phyloP scores from a whole-genome alignment of 2,113 vertebrate genomes.

The Nyctibius bracteatus region DNA sequence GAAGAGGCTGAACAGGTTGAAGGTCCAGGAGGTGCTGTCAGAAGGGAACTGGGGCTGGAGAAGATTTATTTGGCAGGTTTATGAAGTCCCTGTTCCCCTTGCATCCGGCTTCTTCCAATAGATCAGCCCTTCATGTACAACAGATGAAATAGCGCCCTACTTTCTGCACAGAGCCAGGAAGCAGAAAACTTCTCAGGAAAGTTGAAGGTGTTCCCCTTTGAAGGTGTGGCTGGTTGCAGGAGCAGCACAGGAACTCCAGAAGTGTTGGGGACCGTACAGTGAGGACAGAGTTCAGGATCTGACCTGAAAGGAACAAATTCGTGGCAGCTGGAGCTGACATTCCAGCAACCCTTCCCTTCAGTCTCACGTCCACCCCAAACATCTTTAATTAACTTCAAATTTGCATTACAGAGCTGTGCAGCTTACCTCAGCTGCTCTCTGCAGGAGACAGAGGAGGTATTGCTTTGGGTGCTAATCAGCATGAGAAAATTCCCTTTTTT shows the following conservation, averaged over 20 bases:
- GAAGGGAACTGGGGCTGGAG: not conserved
- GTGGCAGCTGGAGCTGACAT: not conserved
- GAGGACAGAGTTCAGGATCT: not conserved
- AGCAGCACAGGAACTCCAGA: not conserved
- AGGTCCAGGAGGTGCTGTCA: not conserved
- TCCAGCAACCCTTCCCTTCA: not conserved
- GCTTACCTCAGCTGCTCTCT: not conserved
- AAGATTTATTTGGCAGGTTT: not conserved
- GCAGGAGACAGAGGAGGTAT: not conserved
- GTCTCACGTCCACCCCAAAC: not conserved
- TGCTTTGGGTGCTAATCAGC: not conserved
- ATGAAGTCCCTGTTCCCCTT: not conserved
- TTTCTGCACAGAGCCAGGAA: not conserved
- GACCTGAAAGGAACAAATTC: not conserved
- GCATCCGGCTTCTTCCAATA: not conserved
- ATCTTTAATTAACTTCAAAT: not conserved
- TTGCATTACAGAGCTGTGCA: not conserved
- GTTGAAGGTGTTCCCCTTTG: not conserved
- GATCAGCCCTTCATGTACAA: not conserved
- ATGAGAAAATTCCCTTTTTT: not conserved
- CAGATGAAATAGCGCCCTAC: not conserved
- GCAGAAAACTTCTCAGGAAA: not conserved
- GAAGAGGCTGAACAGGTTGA: not conserved
- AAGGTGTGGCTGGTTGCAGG: not conserved
- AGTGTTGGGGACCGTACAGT: fast-evolving